A percentile compares a stretch with the other conserved stretches of the same genome.
Evolutionary conservation across 2,797 vertebrate genomes (phyloP).

Genomic region (Hipposideros larvatus): DNA sequence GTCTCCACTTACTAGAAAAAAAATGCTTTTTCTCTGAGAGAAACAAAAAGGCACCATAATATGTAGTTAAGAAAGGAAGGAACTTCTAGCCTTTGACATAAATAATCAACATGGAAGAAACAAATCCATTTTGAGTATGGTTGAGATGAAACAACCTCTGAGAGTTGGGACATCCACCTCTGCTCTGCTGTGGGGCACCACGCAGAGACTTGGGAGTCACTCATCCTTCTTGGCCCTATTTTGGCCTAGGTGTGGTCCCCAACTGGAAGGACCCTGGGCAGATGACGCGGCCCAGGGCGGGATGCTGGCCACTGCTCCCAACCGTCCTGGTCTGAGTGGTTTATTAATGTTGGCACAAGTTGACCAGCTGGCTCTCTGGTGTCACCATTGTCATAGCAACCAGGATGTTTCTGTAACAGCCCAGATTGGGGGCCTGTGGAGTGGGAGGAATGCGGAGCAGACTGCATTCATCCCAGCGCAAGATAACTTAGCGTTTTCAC

Average conservation of each 20-base stretch:
- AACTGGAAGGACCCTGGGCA: background rate
- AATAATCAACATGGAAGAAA: background rate
- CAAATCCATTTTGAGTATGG: background rate
- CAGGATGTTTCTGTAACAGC: background rate
- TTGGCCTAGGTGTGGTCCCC: background rate
- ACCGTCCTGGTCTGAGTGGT: background rate
- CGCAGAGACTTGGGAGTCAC: background rate
- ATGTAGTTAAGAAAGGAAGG: background rate
- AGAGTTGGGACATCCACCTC: background rate
- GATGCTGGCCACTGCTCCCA: background rate
- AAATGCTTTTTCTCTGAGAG: background rate
- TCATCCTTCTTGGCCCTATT: background rate
- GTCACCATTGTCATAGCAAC: background rate
- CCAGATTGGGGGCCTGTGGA: background rate
- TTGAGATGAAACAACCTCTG: background rate
- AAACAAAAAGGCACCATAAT: background rate
- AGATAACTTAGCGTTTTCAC: background rate
- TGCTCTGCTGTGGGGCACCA: background rate
- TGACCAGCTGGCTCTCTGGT: background rate
- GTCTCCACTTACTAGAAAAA: no score
- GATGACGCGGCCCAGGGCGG: accelerated
- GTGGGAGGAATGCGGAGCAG: background rate
- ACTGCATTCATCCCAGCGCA: background rate
- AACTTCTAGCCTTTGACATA: background rate
- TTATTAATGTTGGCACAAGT: background rate